Base-by-base conservation (phyloP, 2,113 vertebrate genomes). In the Myxocyprinus asiaticus region DNA sequence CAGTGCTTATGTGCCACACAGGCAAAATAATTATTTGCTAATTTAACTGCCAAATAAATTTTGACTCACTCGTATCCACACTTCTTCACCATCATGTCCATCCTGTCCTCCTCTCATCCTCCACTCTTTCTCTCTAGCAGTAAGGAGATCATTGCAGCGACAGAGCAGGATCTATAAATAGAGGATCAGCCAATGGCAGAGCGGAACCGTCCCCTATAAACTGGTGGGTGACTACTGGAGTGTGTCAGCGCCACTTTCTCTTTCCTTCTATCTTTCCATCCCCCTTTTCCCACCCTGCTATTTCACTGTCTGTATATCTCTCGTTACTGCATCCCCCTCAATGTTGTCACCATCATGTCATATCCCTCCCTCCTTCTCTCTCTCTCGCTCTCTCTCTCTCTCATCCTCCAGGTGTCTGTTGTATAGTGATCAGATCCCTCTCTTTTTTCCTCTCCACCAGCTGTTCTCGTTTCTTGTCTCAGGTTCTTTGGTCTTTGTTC, bases 161-260 rank as follows among this genome's bases (percentile, higher is more conserved):
- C 81, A 86, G 83, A 86, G 81, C 87, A 86, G 22, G 47, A 48
- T 86, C 90, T 92, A 92, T 91, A 90, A 91, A 91, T 90, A 91
- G 88, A 89, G 85, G 86, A 71, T 88, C 84, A 85, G 85, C 89
- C 89, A 91, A 91, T 91, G 88, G 90, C 87, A 86, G 88, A 89
- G 86, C 87, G 88, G 85, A 90, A 88, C 84, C 86, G 86, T 83
- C 83, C 77, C 84, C 72, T 85, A 83, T 86, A 86, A 86, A 78
- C 84, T 85, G 87, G 80, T 79, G 82, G 81, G 77, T 84, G 84
- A 70, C 82, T 76, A 68, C 79, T 74, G 64, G 1, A n/a, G 69
- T 59, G 87, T 58, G 42, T 61, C 64, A 74, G 59, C 76, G 72
- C 79, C 22, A 67, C 80, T 86, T 83, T 85, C 85, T 82, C 81